Conservation (phyloP, 2,113 vertebrate species). For the Mus spicilegus region DNA sequence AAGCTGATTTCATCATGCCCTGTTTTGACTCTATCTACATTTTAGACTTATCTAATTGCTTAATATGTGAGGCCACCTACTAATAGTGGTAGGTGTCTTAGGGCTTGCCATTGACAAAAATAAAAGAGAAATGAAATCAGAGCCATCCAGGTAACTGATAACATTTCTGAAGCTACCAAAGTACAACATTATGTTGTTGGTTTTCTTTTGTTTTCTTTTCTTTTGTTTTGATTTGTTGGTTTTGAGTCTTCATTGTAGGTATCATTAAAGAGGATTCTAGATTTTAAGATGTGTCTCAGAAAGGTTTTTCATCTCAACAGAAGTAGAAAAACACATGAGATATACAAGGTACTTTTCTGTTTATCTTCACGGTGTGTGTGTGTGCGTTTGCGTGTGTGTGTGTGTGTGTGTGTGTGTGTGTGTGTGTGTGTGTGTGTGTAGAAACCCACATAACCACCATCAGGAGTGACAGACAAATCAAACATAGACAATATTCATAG, state of each 20-base stretch:
- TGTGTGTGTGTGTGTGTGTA: neutral
- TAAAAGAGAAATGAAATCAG: neutral
- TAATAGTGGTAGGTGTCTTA: neutral
- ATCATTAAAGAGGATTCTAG: neutral
- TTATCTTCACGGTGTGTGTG: neutral
- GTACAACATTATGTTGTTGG: neutral
- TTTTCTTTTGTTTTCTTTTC: neutral
- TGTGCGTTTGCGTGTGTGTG: too few species aligned
- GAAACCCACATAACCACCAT: neutral
- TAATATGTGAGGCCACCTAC: neutral
- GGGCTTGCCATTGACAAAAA: neutral
- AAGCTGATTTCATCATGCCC: neutral
- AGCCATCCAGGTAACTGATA: neutral
- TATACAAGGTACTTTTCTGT: neutral
- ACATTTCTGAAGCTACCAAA: neutral
- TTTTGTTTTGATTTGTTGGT: neutral
- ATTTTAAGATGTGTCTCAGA: neutral
- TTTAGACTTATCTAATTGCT: conserved; percentile 14
- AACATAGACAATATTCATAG: neutral
- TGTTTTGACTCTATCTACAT: conserved; percentile 2
- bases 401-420: neutral
- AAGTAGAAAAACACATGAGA: conserved; percentile 10
- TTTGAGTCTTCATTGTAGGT: neutral
- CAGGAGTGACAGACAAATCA: neutral
- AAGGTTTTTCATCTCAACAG: neutral